A percentile compares a stretch with the other conserved stretches of the same genome.
Conservation (phyloP, 2,888 invertebrate species). For the Lysandra coridon region DNA sequence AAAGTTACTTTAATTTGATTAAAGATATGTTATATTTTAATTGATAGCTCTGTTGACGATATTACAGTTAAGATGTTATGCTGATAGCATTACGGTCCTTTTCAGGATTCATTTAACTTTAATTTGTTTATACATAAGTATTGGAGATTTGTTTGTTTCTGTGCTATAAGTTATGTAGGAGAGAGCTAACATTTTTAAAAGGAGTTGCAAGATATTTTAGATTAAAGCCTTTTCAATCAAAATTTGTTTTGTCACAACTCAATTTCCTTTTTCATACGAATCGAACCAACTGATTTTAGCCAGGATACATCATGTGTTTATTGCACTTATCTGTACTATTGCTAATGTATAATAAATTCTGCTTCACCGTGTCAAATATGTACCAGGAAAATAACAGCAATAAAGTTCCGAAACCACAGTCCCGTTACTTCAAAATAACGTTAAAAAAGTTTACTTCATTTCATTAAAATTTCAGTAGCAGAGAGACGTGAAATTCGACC, state of each 20-base stretch:
- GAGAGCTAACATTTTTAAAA: background rate
- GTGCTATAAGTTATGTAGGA: no score
- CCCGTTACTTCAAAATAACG: background rate
- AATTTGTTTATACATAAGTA: no score
- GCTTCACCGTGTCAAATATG: background rate
- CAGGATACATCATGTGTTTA: background rate
- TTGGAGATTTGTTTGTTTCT: no score
- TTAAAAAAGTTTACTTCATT: slow-evolving; percentile 19
- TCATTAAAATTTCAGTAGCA: slow-evolving; percentile 18
- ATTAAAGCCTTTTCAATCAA: background rate
- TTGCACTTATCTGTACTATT: background rate
- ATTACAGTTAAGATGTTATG: background rate
- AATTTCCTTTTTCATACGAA: background rate
- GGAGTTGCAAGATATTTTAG: background rate
- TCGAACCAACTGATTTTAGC: background rate
- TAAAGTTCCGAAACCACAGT: background rate
- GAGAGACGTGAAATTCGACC: slow-evolving; percentile 17
- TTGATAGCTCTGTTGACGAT: background rate
- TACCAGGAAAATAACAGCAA: background rate
- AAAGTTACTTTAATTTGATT: background rate
- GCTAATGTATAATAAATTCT: background rate
- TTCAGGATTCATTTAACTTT: no score
- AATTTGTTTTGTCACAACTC: no score
- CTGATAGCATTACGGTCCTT: background rate
- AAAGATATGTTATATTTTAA: background rate